phyloP scores from a whole-genome alignment of 2,113 vertebrate species.

The Capricornis sumatraensis region DNA sequence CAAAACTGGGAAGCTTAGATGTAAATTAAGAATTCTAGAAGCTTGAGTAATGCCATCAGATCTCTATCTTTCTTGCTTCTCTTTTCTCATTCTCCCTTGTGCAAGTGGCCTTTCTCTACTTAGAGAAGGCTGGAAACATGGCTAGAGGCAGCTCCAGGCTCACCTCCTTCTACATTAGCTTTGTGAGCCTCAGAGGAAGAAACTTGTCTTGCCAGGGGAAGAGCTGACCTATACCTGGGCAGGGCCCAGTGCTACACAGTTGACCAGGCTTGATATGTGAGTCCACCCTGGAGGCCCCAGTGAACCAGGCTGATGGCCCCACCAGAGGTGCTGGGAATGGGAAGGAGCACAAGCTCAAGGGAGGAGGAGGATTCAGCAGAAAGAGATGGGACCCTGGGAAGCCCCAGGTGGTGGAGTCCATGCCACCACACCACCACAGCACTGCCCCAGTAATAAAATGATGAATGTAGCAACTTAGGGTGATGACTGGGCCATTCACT shows the following conservation, averaged over 20 bases:
- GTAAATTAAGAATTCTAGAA: background rate
- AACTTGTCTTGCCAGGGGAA: background rate
- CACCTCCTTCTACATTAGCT: no score
- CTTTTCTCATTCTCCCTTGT: background rate
- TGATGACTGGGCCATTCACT: accelerated
- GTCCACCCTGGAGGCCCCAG: background rate
- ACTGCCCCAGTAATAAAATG: background rate
- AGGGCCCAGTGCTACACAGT: accelerated
- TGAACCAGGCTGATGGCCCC: background rate
- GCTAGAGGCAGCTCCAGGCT: background rate
- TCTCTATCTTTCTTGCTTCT: background rate
- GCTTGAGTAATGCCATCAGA: background rate
- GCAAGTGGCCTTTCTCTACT: background rate
- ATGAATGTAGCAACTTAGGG: background rate
- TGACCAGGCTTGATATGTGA: background rate
- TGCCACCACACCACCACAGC: accelerated
- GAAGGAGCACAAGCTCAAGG: background rate
- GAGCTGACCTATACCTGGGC: background rate
- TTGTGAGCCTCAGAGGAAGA: background rate
- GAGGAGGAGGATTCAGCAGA: background rate
- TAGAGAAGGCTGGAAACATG: accelerated
- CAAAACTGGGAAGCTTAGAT: background rate
- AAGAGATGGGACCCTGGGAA: background rate
- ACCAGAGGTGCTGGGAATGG: background rate
- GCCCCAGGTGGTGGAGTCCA: background rate